A percentile compares a stretch with the other conserved stretches of the same genome.
phyloP scores from a whole-genome alignment of 2,888 invertebrate genomes.

The Platycheirus albimanus region DNA sequence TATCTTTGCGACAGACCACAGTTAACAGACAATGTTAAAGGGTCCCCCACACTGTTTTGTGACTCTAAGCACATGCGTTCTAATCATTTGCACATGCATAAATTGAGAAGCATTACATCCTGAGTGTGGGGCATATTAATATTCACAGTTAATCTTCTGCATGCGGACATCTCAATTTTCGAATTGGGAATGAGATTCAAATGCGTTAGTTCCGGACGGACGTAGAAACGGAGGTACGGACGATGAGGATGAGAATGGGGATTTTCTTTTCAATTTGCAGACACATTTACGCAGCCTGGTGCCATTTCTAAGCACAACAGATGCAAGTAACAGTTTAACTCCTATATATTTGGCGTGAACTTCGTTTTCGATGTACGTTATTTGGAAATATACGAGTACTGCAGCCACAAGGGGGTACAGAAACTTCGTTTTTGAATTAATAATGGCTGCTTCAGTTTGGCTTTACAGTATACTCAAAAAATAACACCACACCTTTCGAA shows the following conservation, averaged over 20 bases:
- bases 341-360: constrained; percentile 21
- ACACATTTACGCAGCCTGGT: constrained; percentile 36
- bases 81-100: constrained; percentile 50
- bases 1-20: constrained; percentile 49
- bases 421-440: neutral
- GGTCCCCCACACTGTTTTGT: constrained; percentile 12
- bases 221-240: no score
- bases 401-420: neutral
- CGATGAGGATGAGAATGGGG: neutral
- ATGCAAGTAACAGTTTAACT: constrained; percentile 46
- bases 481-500: no score
- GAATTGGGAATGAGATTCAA: constrained; percentile 40
- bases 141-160: constrained; percentile 72
- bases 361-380: constrained; percentile 16
- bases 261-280: constrained; percentile 65
- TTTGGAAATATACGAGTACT: constrained; percentile 27
- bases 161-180: constrained; percentile 64
- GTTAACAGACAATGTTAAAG: constrained; percentile 5
- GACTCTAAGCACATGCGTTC: constrained; percentile 59
- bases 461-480: neutral
- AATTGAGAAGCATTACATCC: constrained; percentile 43
- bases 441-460: neutral
- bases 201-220: neutral
- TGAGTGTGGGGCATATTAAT: constrained; percentile 60
- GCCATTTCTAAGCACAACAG: constrained; percentile 20